phyloP scores from a whole-genome alignment of 2,113 vertebrate genomes.

The Oxyura jamaicensis region DNA sequence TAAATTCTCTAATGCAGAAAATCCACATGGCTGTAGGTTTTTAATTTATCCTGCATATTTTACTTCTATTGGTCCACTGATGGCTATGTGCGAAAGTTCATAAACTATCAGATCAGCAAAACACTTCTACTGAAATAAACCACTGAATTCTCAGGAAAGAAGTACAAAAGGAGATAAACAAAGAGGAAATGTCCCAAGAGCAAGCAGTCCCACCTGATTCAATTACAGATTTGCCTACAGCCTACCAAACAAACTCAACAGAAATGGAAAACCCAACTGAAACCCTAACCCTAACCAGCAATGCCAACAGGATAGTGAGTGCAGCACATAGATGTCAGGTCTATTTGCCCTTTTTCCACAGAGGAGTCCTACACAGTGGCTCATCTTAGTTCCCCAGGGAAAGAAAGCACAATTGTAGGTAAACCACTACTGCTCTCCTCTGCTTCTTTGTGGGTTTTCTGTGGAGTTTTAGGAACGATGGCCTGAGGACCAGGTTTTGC shows the following conservation, averaged over 20 bases:
- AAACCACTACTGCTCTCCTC: not conserved
- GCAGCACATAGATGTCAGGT: not conserved
- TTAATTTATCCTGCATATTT: not conserved
- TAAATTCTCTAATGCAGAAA: not conserved
- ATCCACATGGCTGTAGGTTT: not conserved
- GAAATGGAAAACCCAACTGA: not conserved
- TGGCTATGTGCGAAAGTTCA: not conserved
- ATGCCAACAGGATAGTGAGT: fast-evolving
- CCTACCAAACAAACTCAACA: not conserved
- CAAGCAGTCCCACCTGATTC: not conserved
- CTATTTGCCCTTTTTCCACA: not conserved
- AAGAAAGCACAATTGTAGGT: not conserved
- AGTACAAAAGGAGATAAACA: not conserved
- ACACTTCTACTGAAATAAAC: not conserved
- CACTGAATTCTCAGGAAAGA: not conserved
- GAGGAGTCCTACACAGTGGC: not conserved
- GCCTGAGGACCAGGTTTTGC: not conserved
- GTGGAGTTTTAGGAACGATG: not conserved
- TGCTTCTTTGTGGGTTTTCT: fast-evolving
- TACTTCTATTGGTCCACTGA: not conserved
- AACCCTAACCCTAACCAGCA: not conserved
- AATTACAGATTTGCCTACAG: not conserved
- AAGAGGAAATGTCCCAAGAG: not conserved
- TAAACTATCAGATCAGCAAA: not conserved
- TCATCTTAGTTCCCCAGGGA: not conserved